phyloP scores from a whole-genome alignment of 2,797 vertebrate genomes.

The Ciconia nigra region DNA sequence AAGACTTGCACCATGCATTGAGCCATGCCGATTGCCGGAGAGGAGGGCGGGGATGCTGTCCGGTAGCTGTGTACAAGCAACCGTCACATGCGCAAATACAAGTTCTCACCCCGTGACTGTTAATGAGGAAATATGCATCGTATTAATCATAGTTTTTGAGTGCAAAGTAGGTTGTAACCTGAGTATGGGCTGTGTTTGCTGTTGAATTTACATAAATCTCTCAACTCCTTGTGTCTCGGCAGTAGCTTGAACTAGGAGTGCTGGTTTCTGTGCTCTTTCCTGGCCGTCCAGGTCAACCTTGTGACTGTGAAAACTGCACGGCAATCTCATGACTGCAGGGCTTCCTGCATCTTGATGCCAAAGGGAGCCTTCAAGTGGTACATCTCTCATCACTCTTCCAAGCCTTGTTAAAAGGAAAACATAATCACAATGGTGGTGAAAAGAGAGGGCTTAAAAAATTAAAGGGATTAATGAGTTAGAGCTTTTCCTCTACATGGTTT shows the following conservation, averaged over 20 bases:
- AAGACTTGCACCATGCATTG: not conserved
- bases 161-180: not conserved
- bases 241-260: not conserved
- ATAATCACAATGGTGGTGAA: not conserved
- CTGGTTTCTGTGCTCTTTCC: not conserved
- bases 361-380: not conserved
- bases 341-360: not conserved
- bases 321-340: not conserved
- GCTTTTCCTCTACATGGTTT: not conserved
- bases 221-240: not conserved
- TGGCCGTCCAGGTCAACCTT: not conserved
- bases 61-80: not conserved
- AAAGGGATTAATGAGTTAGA: not conserved
- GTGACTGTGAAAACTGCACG: not conserved
- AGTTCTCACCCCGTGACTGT: not conserved
- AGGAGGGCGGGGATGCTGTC: not conserved
- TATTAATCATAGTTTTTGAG: not conserved
- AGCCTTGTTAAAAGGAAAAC: not conserved
- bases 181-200: not conserved
- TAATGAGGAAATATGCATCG: not conserved
- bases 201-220: not conserved
- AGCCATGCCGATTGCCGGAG: accelerated
- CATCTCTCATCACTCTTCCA: not conserved
- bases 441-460: not conserved
- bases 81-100: accelerated